Base-by-base conservation (phyloP, 2,113 vertebrate species). In the Trogon surrucura region DNA sequence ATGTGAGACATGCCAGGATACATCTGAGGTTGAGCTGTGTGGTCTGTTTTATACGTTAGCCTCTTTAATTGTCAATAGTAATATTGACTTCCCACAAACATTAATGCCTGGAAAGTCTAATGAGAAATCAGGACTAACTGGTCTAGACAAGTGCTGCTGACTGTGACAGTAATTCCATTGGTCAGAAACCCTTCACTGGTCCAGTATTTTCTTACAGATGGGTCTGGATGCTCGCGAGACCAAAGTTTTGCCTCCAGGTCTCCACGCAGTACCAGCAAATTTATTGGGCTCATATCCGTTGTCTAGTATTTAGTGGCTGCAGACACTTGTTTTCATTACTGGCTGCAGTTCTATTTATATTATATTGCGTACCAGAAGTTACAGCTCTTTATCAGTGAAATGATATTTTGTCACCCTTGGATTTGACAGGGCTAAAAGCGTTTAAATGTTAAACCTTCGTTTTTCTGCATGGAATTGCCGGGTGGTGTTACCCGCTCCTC, bases 121-220 rank as follows among this genome's bases (percentile, higher is more conserved):
- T 93, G 26, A 65, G 79, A 91, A 88, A 74, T 85, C 21, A 60
- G 64, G 88, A 16, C 74, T 72, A 80, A 56, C 57, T 85, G 34
- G 38, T 94, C 81, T 94, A 71, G 66, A 66, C 44, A 61, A 74
- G 48, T 78, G 80, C 86, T 94, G 91, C 86, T 94, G 91, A 70
- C 83, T 78, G 13, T 62, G 54, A 21, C 26, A 91, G 48, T 86
- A 83, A 84, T 78, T 80, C 78, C 51, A 81, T 91, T 71, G 94
- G 92, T 91, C 56, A 22, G 60, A 74, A 71, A 86, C 80, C 89
- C 84, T 95, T 93, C 88, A 81, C 45, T 89, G 80, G 86, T 90
- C 32, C 7, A 0, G 13, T 73, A 6, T 66, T 70, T 58, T 65
- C 53, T 72, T 90, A 29, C 8, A 48, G 61, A 45, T 86, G 41